phyloP scores from a whole-genome alignment of 2,797 vertebrate species.

The Chelon auratus region DNA sequence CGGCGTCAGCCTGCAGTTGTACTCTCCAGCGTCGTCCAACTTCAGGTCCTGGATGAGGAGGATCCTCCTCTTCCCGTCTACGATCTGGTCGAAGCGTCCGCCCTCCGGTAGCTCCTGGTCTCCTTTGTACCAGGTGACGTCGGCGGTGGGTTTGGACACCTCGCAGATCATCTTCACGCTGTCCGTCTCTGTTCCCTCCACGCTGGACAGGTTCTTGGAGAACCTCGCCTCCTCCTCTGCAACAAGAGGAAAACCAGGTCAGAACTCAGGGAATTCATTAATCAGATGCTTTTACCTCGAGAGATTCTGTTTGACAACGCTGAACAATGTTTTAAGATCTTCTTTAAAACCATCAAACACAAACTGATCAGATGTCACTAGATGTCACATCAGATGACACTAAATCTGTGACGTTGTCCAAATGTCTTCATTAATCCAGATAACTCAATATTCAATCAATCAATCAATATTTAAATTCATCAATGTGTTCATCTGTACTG shows the following conservation, averaged over 20 bases:
- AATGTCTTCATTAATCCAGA: no score
- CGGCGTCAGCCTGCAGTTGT: slow-evolving; percentile 91
- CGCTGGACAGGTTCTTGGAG: slow-evolving; percentile 93
- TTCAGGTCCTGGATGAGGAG: slow-evolving; percentile 90
- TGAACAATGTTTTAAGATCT: no score
- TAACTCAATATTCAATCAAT: no score
- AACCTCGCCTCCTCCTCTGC: slow-evolving; percentile 96
- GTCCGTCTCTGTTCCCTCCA: slow-evolving; percentile 94
- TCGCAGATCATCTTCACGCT: slow-evolving; percentile 95
- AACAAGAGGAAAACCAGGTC: slow-evolving; percentile 14
- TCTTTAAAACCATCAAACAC: no score
- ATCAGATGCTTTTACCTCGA: no score
- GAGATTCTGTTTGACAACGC: no score
- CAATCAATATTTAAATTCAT: no score
- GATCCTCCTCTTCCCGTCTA: slow-evolving; percentile 93
- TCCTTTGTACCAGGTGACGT: slow-evolving; percentile 94
- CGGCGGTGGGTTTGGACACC: slow-evolving; percentile 93
- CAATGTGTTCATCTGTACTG: no score
- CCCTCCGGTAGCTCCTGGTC: slow-evolving; percentile 93
- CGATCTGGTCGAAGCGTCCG: slow-evolving; percentile 91
- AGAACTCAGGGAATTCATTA: no score
- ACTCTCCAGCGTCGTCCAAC: slow-evolving; percentile 89
- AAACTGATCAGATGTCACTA: no score
- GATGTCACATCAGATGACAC: no score
- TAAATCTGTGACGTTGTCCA: no score